Conservation (phyloP, 2,888 invertebrate species). For the Nezara viridula region DNA sequence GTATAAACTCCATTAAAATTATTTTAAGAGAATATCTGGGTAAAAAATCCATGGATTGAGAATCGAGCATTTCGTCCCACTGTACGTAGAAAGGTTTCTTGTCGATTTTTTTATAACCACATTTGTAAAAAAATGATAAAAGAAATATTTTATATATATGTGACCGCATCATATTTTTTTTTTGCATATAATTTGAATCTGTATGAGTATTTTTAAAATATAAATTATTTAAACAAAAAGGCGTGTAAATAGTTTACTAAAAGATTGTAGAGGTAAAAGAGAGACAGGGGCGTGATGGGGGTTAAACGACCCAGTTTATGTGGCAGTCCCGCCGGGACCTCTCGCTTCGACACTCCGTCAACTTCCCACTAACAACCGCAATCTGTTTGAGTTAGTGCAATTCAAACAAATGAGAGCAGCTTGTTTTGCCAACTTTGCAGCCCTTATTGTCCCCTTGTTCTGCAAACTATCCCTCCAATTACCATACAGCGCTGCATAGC, state of each 20-base stretch:
- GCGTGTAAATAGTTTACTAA: background rate
- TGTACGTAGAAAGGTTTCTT: too few species aligned
- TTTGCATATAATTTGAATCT: too few species aligned
- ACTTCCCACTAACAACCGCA: slow-evolving; percentile 18
- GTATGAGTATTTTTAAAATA: background rate
- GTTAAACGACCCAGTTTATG: slow-evolving; percentile 1
- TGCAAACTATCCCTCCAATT: slow-evolving; percentile 3
- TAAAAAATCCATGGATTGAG: too few species aligned
- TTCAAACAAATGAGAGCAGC: slow-evolving; percentile 39
- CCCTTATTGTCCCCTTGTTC: slow-evolving; percentile 17
- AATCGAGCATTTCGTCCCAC: too few species aligned
- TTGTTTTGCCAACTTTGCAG: slow-evolving; percentile 28
- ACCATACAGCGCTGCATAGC: background rate
- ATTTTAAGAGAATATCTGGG: too few species aligned
- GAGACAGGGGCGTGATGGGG: background rate
- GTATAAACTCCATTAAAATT: too few species aligned
- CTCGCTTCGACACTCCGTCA: slow-evolving; percentile 35
- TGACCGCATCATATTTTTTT: too few species aligned
- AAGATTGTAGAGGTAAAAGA: background rate
- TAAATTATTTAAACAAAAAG: background rate
- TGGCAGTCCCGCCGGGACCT: background rate
- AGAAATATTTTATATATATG: too few species aligned
- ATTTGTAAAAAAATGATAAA: too few species aligned
- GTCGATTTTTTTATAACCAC: too few species aligned
- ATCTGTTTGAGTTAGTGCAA: slow-evolving; percentile 44